These are phyloP conservation scores for Murina feae DNA, from an alignment of 2,113 vertebrate genomes.

Conservation along the genomic window DNA sequence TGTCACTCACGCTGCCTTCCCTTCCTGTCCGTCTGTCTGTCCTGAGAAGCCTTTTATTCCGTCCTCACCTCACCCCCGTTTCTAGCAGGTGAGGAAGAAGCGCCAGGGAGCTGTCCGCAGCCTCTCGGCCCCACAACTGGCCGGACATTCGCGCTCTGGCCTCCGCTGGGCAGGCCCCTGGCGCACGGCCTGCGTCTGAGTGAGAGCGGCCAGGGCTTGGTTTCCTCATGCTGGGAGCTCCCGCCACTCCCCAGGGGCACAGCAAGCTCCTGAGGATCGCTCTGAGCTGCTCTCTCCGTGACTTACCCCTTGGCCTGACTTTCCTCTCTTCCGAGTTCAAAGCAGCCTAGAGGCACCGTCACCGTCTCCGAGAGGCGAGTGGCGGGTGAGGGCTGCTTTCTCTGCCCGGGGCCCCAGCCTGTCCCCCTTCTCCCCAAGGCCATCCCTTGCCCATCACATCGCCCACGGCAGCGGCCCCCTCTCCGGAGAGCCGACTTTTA, in stretches of 20 bases:
- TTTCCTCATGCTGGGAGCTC: rapidly evolving
- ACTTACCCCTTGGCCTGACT: neutral
- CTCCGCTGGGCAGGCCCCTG: neutral
- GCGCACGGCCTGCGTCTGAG: neutral
- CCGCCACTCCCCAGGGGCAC: rapidly evolving
- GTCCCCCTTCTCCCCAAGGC: neutral
- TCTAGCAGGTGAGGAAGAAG: neutral
- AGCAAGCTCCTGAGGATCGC: neutral
- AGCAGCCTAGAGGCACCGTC: too few species aligned
- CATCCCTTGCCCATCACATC: rapidly evolving
- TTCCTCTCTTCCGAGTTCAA: neutral
- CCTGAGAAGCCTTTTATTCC: neutral
- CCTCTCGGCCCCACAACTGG: neutral
- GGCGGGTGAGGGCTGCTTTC: rapidly evolving
- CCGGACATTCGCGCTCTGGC: neutral
- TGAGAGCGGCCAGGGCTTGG: rapidly evolving
- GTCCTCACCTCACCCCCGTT: rapidly evolving
- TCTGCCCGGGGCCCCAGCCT: neutral
- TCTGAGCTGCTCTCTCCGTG: neutral
- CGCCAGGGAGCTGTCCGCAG: neutral
- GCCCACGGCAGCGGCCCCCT: rapidly evolving
- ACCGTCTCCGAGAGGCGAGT: rapidly evolving
- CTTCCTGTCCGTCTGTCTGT: neutral
- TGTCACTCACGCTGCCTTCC: neutral
- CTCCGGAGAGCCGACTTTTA: neutral